Evolutionary conservation across 1,140 invertebrate genomes (phyloP).

Genomic region (Drosophila pectinifera): DNA sequence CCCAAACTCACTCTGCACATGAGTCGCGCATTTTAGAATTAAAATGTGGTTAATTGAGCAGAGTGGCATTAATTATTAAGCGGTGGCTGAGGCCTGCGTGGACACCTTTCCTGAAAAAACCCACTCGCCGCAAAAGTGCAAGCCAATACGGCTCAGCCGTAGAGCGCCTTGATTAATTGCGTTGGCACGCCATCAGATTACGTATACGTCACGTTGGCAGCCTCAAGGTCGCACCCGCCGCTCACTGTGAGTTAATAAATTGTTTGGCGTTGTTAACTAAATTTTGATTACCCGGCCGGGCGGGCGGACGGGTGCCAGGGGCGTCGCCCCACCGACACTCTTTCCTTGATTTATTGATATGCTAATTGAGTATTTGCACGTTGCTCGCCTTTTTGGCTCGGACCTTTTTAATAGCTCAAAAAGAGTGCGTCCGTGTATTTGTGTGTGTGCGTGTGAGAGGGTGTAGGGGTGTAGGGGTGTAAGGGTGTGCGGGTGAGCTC

Average conservation of each 20-base stretch:
- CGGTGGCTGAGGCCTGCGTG: constrained; percentile 10
- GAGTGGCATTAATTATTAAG: constrained; percentile 46
- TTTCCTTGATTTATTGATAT: constrained; percentile 82
- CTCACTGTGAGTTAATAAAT: constrained; percentile 67
- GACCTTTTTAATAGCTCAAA: constrained; percentile 35
- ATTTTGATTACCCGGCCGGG: constrained; percentile 66
- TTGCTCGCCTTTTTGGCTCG: constrained; percentile 32
- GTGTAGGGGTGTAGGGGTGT: no score
- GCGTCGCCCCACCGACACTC: constrained; percentile 31
- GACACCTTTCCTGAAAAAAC: constrained; percentile 34
- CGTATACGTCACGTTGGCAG: constrained; percentile 60
- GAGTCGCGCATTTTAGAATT: constrained; percentile 43
- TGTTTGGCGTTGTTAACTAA: constrained; percentile 80
- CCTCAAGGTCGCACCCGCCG: constrained; percentile 53
- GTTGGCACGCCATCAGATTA: constrained; percentile 68
- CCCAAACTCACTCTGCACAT: not conserved
- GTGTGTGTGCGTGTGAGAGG: constrained; percentile 4
- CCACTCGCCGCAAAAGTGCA: constrained; percentile 24
- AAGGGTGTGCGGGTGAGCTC: constrained; percentile 6
- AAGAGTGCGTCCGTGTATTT: constrained; percentile 29
- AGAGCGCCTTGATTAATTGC: constrained; percentile 75
- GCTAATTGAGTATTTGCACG: constrained; percentile 82
- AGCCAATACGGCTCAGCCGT: constrained; percentile 25
- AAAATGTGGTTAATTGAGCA: constrained; percentile 50
- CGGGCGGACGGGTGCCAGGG: not conserved